phyloP scores from a whole-genome alignment of 2,113 vertebrate species.

The Dicaeum eximium region DNA sequence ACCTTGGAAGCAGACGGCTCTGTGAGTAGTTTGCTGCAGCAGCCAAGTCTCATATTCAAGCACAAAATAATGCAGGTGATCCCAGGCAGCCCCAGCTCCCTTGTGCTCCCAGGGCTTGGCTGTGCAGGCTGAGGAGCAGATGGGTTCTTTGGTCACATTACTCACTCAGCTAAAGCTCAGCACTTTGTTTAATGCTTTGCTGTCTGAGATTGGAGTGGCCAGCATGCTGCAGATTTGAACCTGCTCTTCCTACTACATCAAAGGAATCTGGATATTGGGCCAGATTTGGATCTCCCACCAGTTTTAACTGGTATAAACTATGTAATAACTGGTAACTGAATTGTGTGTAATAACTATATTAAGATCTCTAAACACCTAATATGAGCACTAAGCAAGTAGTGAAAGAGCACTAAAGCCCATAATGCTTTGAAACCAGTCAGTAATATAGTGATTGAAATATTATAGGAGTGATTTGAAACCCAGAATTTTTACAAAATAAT shows the following conservation, averaged over 20 bases:
- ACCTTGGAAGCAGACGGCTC: background rate
- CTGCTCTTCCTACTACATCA: constrained; percentile 11
- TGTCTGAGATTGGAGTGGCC: background rate
- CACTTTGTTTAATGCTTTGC: background rate
- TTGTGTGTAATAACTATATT: background rate
- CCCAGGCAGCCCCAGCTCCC: background rate
- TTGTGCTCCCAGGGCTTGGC: background rate
- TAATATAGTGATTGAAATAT: background rate
- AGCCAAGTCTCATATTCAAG: background rate
- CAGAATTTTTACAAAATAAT: background rate
- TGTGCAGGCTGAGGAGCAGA: background rate
- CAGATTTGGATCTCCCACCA: constrained; percentile 14
- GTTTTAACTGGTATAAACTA: background rate
- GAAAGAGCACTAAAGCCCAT: background rate
- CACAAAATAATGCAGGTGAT: background rate
- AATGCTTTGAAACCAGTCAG: background rate
- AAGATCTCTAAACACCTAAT: background rate
- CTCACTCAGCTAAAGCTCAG: background rate
- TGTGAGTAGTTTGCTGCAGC: background rate
- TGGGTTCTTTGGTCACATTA: background rate
- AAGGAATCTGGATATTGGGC: background rate
- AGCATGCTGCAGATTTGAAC: constrained; percentile 9
- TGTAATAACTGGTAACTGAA: background rate
- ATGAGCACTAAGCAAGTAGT: background rate
- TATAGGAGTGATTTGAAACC: background rate